A percentile compares a stretch with the other conserved stretches of the same genome.
Conservation (phyloP, 64 coral and sea anemone genomes). For the Orbicella faveolata region DNA sequence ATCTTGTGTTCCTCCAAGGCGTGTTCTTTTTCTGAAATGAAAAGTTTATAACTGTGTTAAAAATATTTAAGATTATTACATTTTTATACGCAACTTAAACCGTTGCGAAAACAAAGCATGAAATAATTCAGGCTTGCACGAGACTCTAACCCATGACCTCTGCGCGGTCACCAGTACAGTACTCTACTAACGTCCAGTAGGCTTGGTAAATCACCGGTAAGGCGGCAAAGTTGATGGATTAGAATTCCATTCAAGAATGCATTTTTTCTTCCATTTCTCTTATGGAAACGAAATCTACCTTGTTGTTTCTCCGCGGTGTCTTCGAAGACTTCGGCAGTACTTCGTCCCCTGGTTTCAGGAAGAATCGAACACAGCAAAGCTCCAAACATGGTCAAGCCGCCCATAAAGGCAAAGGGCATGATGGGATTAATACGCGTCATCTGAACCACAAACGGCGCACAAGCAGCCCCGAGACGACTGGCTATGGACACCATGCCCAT, state of each 20-base stretch:
- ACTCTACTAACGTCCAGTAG: too few species aligned
- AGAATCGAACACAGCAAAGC: conserved; percentile 61
- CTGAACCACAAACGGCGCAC: conserved; percentile 61
- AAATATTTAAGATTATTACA: background rate
- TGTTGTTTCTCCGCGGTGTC: conserved; percentile 2
- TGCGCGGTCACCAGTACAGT: too few species aligned
- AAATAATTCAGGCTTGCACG: background rate
- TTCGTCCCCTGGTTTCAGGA: conserved; percentile 58
- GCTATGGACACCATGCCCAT: conserved; percentile 56
- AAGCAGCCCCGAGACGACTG: conserved; percentile 69
- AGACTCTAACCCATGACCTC: too few species aligned
- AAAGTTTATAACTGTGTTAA: background rate
- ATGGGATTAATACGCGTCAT: conserved; percentile 57
- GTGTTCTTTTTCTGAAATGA: background rate
- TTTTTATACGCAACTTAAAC: background rate
- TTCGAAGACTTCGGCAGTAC: conserved; percentile 65
- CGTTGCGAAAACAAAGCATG: background rate
- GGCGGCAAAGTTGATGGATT: too few species aligned
- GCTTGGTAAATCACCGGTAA: too few species aligned
- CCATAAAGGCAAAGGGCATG: conserved; percentile 74
- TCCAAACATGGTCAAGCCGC: conserved; percentile 35
- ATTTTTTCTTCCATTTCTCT: background rate
- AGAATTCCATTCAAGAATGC: too few species aligned
- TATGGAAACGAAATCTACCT: background rate
- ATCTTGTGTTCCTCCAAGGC: background rate